These are phyloP conservation scores for Nesospiza acunhae DNA, from an alignment of 2,113 vertebrate species.

Conservation along the genomic window DNA sequence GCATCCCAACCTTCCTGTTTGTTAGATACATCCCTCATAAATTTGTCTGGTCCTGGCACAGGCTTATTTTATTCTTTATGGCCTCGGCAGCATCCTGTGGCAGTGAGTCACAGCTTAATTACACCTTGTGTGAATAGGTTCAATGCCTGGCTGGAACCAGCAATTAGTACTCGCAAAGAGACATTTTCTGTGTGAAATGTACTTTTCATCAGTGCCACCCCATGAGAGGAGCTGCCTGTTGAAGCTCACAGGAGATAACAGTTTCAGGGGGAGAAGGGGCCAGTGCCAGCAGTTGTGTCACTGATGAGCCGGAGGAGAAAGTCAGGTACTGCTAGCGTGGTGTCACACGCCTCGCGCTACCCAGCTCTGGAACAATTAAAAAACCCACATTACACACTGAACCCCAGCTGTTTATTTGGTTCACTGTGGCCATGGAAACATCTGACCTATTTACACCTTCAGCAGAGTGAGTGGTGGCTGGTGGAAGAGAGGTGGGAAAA, in stretches of 20 bases:
- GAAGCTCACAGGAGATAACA: neutral
- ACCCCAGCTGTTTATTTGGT: neutral
- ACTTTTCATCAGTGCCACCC: constrained; percentile 2
- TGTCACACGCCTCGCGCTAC: accelerated
- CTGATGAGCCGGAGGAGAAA: neutral
- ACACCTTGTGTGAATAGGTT: constrained; percentile 31
- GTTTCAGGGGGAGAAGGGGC: neutral
- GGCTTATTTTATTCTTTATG: neutral
- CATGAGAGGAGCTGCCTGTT: neutral
- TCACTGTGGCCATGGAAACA: constrained; percentile 29
- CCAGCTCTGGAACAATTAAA: neutral
- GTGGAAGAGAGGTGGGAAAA: neutral
- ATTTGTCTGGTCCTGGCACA: neutral
- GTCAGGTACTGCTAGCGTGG: neutral
- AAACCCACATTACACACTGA: neutral
- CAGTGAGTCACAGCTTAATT: constrained; percentile 59
- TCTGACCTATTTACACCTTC: constrained; percentile 22
- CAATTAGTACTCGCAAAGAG: constrained; percentile 39
- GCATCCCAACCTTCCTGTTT: neutral
- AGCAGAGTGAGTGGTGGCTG: neutral
- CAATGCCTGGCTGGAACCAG: neutral
- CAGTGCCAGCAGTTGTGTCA: neutral
- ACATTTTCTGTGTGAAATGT: neutral
- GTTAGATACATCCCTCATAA: neutral
- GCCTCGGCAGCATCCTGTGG: constrained; percentile 24